phyloP scores from a whole-genome alignment of 2,888 invertebrate genomes.

The Andrena hattorfiana region DNA sequence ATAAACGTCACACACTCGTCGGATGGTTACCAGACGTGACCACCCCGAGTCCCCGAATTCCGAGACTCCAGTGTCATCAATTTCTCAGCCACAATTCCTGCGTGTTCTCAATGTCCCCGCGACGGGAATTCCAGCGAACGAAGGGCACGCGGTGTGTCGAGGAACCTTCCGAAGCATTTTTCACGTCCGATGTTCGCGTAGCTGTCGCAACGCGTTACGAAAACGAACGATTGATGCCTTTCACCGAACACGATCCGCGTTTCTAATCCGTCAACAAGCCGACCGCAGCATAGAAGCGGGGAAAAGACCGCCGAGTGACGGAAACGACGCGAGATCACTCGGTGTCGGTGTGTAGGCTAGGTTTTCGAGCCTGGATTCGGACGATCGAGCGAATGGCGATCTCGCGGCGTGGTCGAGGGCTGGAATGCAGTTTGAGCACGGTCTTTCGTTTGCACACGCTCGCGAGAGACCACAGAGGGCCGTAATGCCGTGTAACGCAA shows the following conservation, averaged over 20 bases:
- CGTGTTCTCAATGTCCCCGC: not conserved
- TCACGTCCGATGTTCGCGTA: conserved; percentile 30
- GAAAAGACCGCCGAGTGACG: conserved; percentile 13
- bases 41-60: no score
- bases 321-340: conserved; percentile 7
- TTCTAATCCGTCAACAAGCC: conserved; percentile 42
- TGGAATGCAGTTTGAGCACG: conserved; percentile 75
- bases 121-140: not conserved
- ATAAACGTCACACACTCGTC: no score
- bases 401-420: conserved; percentile 69
- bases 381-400: conserved; percentile 47
- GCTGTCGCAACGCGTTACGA: conserved; percentile 53
- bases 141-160: conserved; percentile 13
- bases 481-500: conserved; percentile 62
- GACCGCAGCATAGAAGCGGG: not conserved
- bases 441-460: conserved; percentile 45
- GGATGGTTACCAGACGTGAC: no score
- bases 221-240: conserved; percentile 64
- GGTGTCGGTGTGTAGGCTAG: conserved; percentile 16
- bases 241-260: conserved; percentile 55
- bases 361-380: conserved; percentile 35
- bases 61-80: not conserved
- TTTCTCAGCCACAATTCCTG: not conserved
- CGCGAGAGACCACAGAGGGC: conserved; percentile 44
- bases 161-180: conserved; percentile 25